Evolutionary conservation across 2,888 invertebrate species (phyloP).

Genomic region (Ormyrus labotus): DNA sequence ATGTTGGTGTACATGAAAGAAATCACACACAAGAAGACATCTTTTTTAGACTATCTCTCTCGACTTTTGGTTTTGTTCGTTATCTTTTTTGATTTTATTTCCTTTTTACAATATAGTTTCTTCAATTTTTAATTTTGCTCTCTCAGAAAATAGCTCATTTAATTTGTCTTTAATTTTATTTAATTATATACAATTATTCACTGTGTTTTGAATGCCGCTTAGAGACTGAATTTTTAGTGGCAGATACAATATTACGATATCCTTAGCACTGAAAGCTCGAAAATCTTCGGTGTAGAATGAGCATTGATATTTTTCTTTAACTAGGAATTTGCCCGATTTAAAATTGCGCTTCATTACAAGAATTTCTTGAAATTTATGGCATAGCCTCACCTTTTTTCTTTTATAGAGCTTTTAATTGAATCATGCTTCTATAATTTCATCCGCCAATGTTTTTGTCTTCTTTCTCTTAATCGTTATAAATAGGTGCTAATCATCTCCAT

Average conservation of each 20-base stretch:
- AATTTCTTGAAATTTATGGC: constrained; percentile 1
- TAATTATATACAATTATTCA: constrained; percentile 47
- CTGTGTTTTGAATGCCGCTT: constrained; percentile 72
- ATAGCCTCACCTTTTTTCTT: not conserved
- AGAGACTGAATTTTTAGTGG: constrained; percentile 60
- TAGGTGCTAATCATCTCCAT: constrained; percentile 48
- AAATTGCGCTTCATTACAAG: constrained; percentile 29
- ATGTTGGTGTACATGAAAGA: constrained; percentile 83
- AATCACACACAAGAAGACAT: constrained; percentile 76
- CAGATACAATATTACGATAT: constrained; percentile 24
- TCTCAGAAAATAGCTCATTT: constrained; percentile 20
- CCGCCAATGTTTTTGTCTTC: constrained; percentile 31
- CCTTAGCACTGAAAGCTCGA: constrained; percentile 53
- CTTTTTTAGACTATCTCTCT: constrained; percentile 66
- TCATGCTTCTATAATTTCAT: constrained; percentile 41
- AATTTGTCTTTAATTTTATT: constrained; percentile 18
- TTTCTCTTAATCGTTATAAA: constrained; percentile 10
- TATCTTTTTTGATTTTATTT: constrained; percentile 22
- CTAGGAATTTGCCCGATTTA: constrained; percentile 4
- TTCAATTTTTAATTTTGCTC: constrained; percentile 15
- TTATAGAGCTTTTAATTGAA: constrained; percentile 48
- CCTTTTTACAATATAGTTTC: constrained; percentile 29
- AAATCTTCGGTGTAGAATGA: constrained; percentile 41
- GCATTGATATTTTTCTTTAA: constrained; percentile 37
- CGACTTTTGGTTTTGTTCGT: constrained; percentile 66